Conservation (phyloP, 2,888 invertebrate species). For the Tenthredo livida region DNA sequence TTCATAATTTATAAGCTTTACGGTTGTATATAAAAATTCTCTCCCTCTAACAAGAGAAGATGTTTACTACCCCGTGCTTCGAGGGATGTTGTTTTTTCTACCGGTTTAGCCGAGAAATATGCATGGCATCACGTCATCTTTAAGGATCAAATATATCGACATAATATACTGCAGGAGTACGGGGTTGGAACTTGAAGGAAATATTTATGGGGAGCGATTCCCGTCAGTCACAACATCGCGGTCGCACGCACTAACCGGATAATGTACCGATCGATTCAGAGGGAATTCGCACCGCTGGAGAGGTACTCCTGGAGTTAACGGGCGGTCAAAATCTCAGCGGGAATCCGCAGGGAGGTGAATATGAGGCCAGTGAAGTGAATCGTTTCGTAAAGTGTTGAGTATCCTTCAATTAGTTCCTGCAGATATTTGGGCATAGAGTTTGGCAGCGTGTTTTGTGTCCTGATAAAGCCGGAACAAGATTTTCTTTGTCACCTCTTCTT, state of each 20-base stretch:
- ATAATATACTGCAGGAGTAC: slow-evolving; percentile 1
- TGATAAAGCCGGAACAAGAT: slow-evolving; percentile 59
- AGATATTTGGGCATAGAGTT: neutral
- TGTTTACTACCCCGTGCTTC: slow-evolving; percentile 21
- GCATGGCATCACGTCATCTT: neutral
- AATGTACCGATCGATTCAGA: slow-evolving; percentile 31
- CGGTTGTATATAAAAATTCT: slow-evolving; percentile 43
- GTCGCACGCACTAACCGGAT: slow-evolving; percentile 42
- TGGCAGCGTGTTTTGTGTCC: slow-evolving; percentile 40
- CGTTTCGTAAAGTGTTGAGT: slow-evolving; percentile 34
- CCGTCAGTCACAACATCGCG: slow-evolving; percentile 30
- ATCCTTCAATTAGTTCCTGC: slow-evolving; percentile 45
- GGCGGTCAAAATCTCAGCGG: slow-evolving; percentile 48
- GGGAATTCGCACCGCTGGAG: slow-evolving; percentile 24
- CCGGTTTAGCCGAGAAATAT: neutral
- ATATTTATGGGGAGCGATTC: slow-evolving; percentile 23
- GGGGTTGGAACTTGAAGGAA: neutral
- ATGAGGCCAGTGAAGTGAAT: slow-evolving; percentile 41
- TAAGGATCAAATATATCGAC: neutral
- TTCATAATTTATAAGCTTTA: slow-evolving; percentile 72
- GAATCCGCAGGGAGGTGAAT: neutral
- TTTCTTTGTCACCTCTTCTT: slow-evolving; percentile 58
- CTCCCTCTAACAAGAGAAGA: neutral
- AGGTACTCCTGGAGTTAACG: slow-evolving; percentile 45
- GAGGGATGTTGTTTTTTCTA: slow-evolving; percentile 26